Conservation (phyloP, 2,797 vertebrate species). For the Uromys caudimaculatus region DNA sequence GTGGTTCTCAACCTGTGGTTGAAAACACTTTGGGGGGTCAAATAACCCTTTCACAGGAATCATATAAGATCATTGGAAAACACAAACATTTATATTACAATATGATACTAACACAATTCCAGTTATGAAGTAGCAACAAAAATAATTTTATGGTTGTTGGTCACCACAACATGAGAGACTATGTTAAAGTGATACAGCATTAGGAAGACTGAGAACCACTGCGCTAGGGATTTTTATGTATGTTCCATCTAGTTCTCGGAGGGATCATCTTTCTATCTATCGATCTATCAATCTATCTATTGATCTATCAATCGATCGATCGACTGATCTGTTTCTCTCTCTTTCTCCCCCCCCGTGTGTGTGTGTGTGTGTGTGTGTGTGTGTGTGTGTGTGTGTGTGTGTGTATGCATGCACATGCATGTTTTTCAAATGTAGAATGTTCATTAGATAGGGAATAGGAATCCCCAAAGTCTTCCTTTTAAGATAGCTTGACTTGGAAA, state of each 20-base stretch:
- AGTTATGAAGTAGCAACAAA: neutral
- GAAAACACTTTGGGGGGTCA: neutral
- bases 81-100: neutral
- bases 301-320: too few relatives aligned
- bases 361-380: neutral
- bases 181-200: neutral
- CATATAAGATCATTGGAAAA: neutral
- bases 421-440: neutral
- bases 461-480: neutral
- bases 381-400: neutral
- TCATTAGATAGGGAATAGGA: neutral
- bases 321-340: neutral
- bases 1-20: neutral
- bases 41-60: neutral
- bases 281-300: too few relatives aligned
- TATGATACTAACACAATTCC: neutral
- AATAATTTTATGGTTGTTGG: neutral
- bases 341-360: too few relatives aligned
- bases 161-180: neutral
- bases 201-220: neutral
- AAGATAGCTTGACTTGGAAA: neutral
- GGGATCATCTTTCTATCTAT: too few relatives aligned
- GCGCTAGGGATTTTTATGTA: neutral
- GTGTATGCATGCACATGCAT: too few relatives aligned
- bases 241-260: neutral